Evolutionary conservation across 2,113 vertebrate species (phyloP), one percentile per base, ranked within the genome.

Genomic region (Zosterops pallidus): DNA sequence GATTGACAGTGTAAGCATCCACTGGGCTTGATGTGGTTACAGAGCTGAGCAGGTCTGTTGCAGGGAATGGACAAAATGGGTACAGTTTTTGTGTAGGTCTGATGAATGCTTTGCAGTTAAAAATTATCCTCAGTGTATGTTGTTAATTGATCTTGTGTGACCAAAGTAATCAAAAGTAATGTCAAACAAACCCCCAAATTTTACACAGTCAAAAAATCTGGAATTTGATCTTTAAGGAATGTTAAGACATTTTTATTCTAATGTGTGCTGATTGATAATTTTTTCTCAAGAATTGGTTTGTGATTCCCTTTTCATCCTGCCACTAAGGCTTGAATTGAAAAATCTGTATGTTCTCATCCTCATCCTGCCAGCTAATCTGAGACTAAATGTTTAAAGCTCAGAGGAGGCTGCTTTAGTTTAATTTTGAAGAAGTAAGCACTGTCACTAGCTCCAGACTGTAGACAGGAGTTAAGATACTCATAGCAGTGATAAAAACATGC

Each of bases 121-220:
- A 67, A 92, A 47, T 46, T 10, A 31, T 74, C 41, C 26, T 67
- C 35, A 37, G 39, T 46, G 17, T 49, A 39, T 41, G n/a, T 46
- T 80, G 35, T 11, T 41, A 63, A 79, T 24, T 39, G 52, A n/a
- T 52, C 39, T 22, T 4, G 29, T 71, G 49, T 0, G 0, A 55
- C 35, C 1, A 1, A 63, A 71, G 39, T 47, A 25, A 56, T 50
- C 21, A 47, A 72, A 67, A 86, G 14, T 71, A 64, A 41, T 17
- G 14, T 85, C 25, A 91, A 53, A 57, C 21, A 39, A 53, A 14
- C 6, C 2, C 23, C 23, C 10, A 46, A 15, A 57, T 82, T 56
- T 79, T 47, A 56, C 14, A 50, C 23, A 35, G 37, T 57, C 37
- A 13, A 39, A 15, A 57, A 75, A n/a, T 52, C 49, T 68, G 28